Evolutionary conservation across 2,797 vertebrate species (phyloP).

Genomic region (Micrastur ruficollis): DNA sequence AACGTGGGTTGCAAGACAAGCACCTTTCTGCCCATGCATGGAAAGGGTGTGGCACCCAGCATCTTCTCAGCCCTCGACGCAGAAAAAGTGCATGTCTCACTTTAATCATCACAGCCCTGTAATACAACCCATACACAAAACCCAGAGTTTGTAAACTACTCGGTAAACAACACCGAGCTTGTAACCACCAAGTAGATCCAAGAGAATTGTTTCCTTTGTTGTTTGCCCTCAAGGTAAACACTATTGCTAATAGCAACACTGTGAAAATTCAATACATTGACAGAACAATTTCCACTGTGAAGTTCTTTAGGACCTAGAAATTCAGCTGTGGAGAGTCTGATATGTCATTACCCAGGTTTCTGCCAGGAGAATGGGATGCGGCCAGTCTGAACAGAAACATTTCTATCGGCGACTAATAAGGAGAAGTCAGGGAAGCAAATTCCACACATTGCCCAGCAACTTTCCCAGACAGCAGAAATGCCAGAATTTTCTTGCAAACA

Average conservation of each 20-base stretch:
- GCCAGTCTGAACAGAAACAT: background rate
- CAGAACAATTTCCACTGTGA: conserved; percentile 26
- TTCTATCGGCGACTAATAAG: background rate
- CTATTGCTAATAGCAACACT: background rate
- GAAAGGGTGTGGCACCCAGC: background rate
- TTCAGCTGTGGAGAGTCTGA: background rate
- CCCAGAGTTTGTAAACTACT: background rate
- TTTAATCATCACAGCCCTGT: background rate
- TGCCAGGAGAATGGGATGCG: background rate
- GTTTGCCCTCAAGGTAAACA: background rate
- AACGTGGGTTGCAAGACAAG: background rate
- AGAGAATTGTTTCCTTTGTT: background rate
- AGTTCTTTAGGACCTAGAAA: background rate
- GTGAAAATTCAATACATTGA: conserved; percentile 40
- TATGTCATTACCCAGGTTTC: background rate
- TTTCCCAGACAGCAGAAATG: background rate
- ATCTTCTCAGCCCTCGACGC: background rate
- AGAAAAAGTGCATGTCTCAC: background rate
- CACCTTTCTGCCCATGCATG: background rate
- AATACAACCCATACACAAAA: background rate
- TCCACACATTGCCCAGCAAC: background rate
- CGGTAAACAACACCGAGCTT: background rate
- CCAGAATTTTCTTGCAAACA: background rate
- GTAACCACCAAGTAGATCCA: background rate
- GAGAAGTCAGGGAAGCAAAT: background rate